Evolutionary conservation across 1,140 invertebrate genomes (phyloP).

Genomic region (Macrostomum lignano): DNA sequence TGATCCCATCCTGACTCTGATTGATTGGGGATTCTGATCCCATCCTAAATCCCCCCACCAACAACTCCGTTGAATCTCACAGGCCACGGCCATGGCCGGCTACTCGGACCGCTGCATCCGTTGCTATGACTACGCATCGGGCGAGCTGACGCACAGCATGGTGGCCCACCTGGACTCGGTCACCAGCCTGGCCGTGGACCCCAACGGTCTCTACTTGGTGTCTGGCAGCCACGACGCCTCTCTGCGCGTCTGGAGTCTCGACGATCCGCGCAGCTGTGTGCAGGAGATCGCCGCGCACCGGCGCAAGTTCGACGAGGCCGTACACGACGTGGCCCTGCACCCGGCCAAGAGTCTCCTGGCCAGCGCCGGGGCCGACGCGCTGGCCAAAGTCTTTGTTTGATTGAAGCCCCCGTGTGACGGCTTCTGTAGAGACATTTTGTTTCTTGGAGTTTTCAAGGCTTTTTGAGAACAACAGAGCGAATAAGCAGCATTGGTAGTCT

Average conservation of each 20-base stretch:
- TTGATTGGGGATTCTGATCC: no score
- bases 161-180: conserved; percentile 93
- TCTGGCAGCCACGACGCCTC: conserved; percentile 97
- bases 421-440: no score
- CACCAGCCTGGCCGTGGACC: conserved; percentile 82
- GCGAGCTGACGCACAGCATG: conserved; percentile 49
- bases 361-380: conserved; percentile 79
- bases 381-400: conserved; percentile 68
- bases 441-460: no score
- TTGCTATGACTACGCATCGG: conserved; percentile 83
- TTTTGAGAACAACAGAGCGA: no score
- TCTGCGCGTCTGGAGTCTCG: conserved; percentile 91
- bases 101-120: conserved; percentile 89
- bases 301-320: conserved; percentile 96
- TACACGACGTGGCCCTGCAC: conserved; percentile 95
- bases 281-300: conserved; percentile 96
- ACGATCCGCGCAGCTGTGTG: conserved; percentile 89
- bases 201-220: conserved; percentile 80
- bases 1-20: no score
- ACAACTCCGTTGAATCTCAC: no score
- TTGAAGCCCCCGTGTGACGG: no score
- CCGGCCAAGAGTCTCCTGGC: conserved; percentile 88
- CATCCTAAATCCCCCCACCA: no score
- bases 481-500: no score
- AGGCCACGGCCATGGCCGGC: conserved; percentile 73